These are phyloP conservation scores for Albula goreensis DNA, from an alignment of 2,113 vertebrate genomes.

Conservation along the genomic window DNA sequence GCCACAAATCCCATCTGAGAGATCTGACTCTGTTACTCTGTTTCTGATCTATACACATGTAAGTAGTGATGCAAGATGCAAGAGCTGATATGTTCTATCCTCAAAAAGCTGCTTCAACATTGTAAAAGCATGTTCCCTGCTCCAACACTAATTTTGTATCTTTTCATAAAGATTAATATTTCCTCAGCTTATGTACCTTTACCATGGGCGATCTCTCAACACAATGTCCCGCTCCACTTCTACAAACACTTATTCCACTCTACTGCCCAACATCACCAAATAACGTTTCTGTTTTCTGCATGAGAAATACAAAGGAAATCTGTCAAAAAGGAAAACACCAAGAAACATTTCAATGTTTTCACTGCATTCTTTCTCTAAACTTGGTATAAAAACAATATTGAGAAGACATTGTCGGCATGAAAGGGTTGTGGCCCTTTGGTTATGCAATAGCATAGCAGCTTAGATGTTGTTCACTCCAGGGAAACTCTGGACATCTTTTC, in stretches of 20 bases:
- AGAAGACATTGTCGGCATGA: neutral
- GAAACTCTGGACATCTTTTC: neutral
- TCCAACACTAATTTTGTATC: neutral
- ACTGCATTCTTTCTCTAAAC: neutral
- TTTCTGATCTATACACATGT: too few species aligned
- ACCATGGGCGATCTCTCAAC: neutral
- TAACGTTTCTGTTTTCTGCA: neutral
- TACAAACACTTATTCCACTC: neutral
- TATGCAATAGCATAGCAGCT: neutral
- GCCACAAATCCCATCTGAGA: too few species aligned
- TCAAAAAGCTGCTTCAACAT: neutral
- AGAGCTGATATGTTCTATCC: neutral
- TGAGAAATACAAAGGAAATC: neutral
- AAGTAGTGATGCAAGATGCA: too few species aligned
- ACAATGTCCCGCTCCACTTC: neutral
- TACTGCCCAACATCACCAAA: neutral
- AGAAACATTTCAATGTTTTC: neutral
- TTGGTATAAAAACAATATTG: neutral
- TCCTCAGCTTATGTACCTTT: neutral
- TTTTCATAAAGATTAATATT: neutral
- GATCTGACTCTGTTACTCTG: too few species aligned
- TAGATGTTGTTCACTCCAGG: neutral
- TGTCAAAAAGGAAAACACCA: neutral
- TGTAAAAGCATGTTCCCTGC: neutral
- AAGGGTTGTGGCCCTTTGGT: neutral